Base-by-base conservation (phyloP, 2,888 invertebrate genomes). In the Cantharis rufa region DNA sequence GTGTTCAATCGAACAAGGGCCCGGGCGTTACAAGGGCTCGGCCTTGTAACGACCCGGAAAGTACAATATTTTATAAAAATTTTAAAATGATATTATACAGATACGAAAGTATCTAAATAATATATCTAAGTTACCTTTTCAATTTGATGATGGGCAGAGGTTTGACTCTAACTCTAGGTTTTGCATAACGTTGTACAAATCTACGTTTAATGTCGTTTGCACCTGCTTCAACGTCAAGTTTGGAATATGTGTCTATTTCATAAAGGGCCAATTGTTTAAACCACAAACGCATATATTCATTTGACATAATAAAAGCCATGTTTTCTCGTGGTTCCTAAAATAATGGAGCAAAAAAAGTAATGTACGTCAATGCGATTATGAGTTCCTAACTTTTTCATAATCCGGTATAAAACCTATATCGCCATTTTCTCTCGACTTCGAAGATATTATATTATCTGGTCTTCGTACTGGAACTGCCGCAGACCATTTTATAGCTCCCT, bases 251-350 rank as follows among this genome's bases (percentile, higher is more conserved):
- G 62, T 90, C 88, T 82, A 90, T 90, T 80, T 90, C 89, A 89
- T 90, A 91, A 48, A 85, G 84, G 63, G 89, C 89, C 75, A 90
- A 86, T 86, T 92, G 91, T 61, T 89, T 88, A n/a, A 90, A 76
- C 91, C 91, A 92, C 87, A 90, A 89, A 80, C 91, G 87, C 82
- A 90, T 89, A 84, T 92, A 92, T 83, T 92, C 91, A 80, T 90
- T 89, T 1, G 90, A 90, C 81, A 92, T 82, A 64, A 91, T 83
- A 85, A 88, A 90, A 81, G 86, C 87, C 83, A 92, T 88, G 62
- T 86, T 82, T 16, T 81, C 81, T 11, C 70, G 77, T 66, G 79
- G 79, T 66, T 82, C 84, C 86, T 86, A 68, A 69, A 80, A 69
- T 24, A 9, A 7, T 7, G 28, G 16, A 18, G n/a, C 10, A 21